phyloP scores from a whole-genome alignment of 1,140 invertebrate genomes.

The Drosophila truncata region DNA sequence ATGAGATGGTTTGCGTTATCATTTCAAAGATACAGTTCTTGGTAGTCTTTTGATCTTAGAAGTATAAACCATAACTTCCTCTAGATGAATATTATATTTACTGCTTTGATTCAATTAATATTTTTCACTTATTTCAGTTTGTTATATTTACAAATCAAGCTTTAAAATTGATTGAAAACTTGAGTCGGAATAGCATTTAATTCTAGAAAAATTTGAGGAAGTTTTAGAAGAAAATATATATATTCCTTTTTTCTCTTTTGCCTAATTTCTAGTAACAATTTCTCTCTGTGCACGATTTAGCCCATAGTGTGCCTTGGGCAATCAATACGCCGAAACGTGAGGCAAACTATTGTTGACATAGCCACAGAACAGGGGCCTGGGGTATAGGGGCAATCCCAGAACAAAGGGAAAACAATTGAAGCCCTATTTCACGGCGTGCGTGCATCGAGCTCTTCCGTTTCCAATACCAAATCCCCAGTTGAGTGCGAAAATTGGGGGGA shows the following conservation, averaged over 20 bases:
- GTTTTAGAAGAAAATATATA: no score
- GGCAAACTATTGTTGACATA: constrained; percentile 53
- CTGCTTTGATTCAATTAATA: no score
- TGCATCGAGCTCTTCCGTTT: constrained; percentile 48
- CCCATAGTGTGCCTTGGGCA: constrained; percentile 60
- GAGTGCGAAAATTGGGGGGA: constrained; percentile 34
- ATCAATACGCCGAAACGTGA: constrained; percentile 51
- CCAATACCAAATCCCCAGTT: constrained; percentile 26
- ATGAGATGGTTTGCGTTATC: no score
- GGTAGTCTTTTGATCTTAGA: neutral
- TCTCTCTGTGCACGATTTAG: neutral
- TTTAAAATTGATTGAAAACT: neutral
- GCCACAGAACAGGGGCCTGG: neutral
- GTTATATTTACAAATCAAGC: neutral
- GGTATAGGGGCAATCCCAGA: constrained; percentile 15
- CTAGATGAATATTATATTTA: neutral
- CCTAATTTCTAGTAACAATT: neutral
- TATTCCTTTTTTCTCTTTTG: neutral
- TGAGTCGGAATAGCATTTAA: neutral
- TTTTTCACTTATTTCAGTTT: no score
- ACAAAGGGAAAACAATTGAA: constrained; percentile 76
- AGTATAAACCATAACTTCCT: neutral
- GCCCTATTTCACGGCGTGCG: constrained; percentile 35
- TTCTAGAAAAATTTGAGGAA: neutral
- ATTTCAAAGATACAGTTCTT: neutral